These are phyloP conservation scores for Chinchilla lanigera DNA, from an alignment of 2,113 vertebrate species.

Conservation along the genomic window DNA sequence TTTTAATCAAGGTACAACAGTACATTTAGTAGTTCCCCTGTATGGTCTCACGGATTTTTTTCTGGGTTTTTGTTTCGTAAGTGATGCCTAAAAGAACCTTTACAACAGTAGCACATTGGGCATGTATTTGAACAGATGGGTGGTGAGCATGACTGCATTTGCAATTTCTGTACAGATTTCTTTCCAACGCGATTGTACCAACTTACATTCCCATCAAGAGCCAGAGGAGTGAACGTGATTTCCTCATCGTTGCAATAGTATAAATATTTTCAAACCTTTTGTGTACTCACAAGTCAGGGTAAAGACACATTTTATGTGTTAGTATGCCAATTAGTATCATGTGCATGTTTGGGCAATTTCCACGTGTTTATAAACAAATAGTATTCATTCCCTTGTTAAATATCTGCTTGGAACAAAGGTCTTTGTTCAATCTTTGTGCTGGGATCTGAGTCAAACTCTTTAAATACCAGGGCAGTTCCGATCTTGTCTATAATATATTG, in stretches of 20 bases:
- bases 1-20: not conserved
- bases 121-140: not conserved
- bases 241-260: not conserved
- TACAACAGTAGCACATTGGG: not conserved
- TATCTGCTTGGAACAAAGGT: not conserved
- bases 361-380: not conserved
- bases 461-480: not conserved
- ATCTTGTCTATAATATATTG: not conserved
- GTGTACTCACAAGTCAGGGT: not conserved
- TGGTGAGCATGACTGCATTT: not conserved
- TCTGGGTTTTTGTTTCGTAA: not conserved
- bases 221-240: accelerated
- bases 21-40: not conserved
- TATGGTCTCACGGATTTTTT: not conserved
- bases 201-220: too few species aligned
- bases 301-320: not conserved
- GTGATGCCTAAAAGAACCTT: not conserved
- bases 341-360: not conserved
- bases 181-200: not conserved
- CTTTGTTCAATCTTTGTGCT: not conserved
- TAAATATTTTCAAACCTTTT: not conserved
- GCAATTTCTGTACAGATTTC: not conserved
- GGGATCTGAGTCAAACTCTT: not conserved
- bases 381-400: not conserved
- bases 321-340: not conserved